Evolutionary conservation across 2,888 invertebrate species (phyloP).

Genomic region (Callyntrura sp.): DNA sequence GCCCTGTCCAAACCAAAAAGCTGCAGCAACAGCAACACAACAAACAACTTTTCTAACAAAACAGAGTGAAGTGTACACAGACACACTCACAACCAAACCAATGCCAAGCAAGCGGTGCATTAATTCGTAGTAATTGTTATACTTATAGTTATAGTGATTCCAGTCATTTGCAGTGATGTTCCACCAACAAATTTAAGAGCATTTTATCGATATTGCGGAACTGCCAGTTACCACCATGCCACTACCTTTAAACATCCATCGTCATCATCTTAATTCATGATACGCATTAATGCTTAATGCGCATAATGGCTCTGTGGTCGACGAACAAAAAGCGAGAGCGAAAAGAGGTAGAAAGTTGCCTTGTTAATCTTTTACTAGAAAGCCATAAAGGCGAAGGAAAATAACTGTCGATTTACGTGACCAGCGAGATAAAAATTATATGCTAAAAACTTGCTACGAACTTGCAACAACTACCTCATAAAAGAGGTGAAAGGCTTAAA

Average conservation of each 20-base stretch:
- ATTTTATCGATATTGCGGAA: conserved; percentile 3
- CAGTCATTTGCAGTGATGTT: conserved; percentile 14
- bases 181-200: neutral
- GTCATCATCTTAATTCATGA: conserved; percentile 28
- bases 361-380: conserved; percentile 37
- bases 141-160: conserved; percentile 25
- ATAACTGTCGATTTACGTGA: conserved; percentile 44
- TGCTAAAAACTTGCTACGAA: neutral
- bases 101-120: neutral
- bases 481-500: too few species aligned
- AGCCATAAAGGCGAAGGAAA: neutral
- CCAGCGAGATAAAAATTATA: conserved; percentile 37
- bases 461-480: too few species aligned
- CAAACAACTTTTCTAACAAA: neutral
- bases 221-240: neutral
- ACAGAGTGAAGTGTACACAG: neutral
- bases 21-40: neutral
- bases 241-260: neutral
- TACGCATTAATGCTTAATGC: conserved; percentile 14
- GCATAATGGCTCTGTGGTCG: neutral
- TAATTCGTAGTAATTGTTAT: conserved; percentile 33
- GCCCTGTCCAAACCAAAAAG: neutral
- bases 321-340: neutral
- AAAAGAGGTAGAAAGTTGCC: neutral
- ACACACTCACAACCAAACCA: too few species aligned